A percentile compares a stretch with the other conserved stretches of the same genome.
phyloP scores from a whole-genome alignment of 2,888 invertebrate species.

The Plemyria rubiginata region DNA sequence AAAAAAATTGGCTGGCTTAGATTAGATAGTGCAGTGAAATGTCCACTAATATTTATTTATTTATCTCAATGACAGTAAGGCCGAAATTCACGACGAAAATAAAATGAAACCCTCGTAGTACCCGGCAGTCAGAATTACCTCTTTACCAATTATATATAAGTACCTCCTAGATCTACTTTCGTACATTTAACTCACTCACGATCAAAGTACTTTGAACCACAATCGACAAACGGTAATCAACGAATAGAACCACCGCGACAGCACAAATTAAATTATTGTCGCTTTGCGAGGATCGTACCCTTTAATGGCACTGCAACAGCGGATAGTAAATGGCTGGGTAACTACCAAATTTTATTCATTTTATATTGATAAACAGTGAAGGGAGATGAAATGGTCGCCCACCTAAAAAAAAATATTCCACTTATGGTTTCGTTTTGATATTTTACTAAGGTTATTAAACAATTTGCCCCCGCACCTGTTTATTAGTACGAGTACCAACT shows the following conservation, averaged over 20 bases:
- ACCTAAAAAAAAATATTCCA: no score
- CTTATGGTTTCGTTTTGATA: no score
- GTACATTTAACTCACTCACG: slow-evolving; percentile 14
- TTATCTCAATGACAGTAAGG: no score
- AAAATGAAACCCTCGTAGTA: background rate
- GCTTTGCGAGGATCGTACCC: slow-evolving; percentile 27
- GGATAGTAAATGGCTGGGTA: background rate
- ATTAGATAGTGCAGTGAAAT: no score
- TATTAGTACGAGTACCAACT: no score
- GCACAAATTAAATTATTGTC: slow-evolving; percentile 36
- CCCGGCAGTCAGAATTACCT: background rate
- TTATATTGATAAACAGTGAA: no score
- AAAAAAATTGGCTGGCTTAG: no score
- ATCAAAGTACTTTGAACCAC: slow-evolving; percentile 32
- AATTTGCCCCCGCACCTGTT: no score
- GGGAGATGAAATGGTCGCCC: no score
- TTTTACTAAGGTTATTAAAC: no score
- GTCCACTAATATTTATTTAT: no score
- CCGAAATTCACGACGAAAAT: background rate
- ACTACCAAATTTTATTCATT: no score
- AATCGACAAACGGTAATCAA: slow-evolving; percentile 29
- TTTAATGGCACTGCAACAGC: slow-evolving; percentile 11
- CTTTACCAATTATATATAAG: slow-evolving; percentile 2
- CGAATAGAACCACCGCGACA: slow-evolving; percentile 4
- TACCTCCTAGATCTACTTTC: background rate